Base-by-base conservation (phyloP, 2,888 invertebrate species). In the Eupsilia transversa region DNA sequence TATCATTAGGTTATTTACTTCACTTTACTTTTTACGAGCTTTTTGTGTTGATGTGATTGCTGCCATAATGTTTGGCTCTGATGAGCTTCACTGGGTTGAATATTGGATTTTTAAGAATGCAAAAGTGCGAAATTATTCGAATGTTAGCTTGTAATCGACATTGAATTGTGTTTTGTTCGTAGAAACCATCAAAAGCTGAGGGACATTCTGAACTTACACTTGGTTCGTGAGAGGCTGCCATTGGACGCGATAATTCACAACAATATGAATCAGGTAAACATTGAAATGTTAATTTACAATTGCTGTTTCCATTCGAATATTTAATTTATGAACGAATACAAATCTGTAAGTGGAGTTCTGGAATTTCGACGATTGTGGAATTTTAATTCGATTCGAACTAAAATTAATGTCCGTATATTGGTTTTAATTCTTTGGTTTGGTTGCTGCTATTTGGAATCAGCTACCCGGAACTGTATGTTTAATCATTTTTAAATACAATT, bases 201-300 rank as follows among this genome's bases (percentile, higher is more conserved):
- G 82, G 98, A 98, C 81, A 98, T 99, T 87, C 94, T 99, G 69
- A 97, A 98, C 88, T 97, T 99, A 91, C 99, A 99, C 94, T 96
- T 98, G 84, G 98, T 99, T 30, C 97, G 97, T 80, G 98, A 98
- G 87, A 97, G 97, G 77, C 95, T 99, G 64, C 98, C 98, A 23
- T 96, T 98, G 86, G 98, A 98, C 74, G 97, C 97, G 81, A 98
- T 98, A 76, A 97, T 97, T 74, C 97, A 97, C 85, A 97, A 97
- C 90, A 98, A 97, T 89, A 96, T 97, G 89, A 97, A 97, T 89
- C 97, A 98, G 97, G 98, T 98, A 94, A 90, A 86, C 74, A 88
- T 85, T 85, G 75, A 77, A 69, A 71, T 74, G 35, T 69, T 67
- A 85, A 82, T 79, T 76, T 57, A 49, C 67, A 69, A 67, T 76